Conservation (phyloP, 35 echinoderm and acorn worm species). For the Strongylocentrotus purpuratus region DNA sequence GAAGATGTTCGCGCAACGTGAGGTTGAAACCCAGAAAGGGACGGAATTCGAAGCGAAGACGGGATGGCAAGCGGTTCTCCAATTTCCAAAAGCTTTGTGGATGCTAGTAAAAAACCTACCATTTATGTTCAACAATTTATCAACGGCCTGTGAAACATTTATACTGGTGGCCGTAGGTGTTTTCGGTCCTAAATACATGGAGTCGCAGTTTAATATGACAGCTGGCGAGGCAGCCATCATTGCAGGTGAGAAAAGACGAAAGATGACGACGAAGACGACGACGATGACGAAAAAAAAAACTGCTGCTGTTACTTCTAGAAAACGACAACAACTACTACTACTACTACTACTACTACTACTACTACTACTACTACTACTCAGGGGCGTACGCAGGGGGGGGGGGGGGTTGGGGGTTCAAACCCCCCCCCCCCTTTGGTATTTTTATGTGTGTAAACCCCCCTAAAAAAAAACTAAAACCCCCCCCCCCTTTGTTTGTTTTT, state of each 20-base stretch:
- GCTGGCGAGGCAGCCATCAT: constrained; percentile 76
- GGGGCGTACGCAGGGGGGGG: no score
- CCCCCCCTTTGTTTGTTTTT: no score
- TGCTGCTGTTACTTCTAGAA: no score
- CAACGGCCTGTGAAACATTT: constrained; percentile 82
- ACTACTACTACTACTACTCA: no score
- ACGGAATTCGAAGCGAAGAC: constrained; percentile 26
- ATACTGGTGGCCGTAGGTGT: constrained; percentile 80
- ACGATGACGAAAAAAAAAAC: no score
- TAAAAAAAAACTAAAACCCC: no score
- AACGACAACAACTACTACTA: neutral
- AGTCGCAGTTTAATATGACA: constrained; percentile 90
- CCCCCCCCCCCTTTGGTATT: no score
- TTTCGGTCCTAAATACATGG: constrained; percentile 97
- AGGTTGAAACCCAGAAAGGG: neutral
- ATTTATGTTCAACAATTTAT: constrained; percentile 87
- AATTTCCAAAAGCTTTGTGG: constrained; percentile 82
- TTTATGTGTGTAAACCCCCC: no score
- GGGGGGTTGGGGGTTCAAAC: no score
- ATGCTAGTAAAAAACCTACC: constrained; percentile 82
- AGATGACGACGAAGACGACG: neutral
- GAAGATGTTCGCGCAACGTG: neutral
- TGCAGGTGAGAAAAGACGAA: constrained; percentile 64
- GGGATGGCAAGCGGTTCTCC: neutral
- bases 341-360: constrained; percentile 20